Evolutionary conservation across 2,888 invertebrate species (phyloP).

Genomic region (Hermaeophaga mercurialis): DNA sequence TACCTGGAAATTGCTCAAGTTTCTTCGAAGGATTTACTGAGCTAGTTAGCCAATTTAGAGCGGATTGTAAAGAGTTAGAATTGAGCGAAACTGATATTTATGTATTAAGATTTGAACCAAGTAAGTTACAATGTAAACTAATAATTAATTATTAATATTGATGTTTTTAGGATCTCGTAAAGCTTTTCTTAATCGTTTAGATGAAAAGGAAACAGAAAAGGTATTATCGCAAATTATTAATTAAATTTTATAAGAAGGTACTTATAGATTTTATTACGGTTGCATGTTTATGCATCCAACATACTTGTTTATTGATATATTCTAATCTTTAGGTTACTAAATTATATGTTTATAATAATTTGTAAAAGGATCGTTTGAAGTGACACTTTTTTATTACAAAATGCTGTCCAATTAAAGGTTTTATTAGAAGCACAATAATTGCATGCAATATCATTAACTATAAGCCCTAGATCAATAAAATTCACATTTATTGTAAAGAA

Average conservation of each 20-base stretch:
- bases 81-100: slow-evolving; percentile 65
- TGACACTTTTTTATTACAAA: too few relatives aligned
- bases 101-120: slow-evolving; percentile 68
- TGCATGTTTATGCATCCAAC: too few relatives aligned
- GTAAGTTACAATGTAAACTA: slow-evolving; percentile 48
- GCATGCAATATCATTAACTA: too few relatives aligned
- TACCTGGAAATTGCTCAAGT: slow-evolving; percentile 63
- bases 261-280: not conserved
- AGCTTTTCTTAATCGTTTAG: slow-evolving; percentile 45
- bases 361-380: too few relatives aligned
- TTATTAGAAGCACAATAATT: too few relatives aligned
- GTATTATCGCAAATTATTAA: slow-evolving; percentile 13
- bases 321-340: too few relatives aligned
- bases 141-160: slow-evolving; percentile 4
- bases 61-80: slow-evolving; percentile 62
- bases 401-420: too few relatives aligned
- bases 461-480: too few relatives aligned
- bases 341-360: too few relatives aligned
- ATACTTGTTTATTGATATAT: too few relatives aligned
- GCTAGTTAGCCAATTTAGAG: slow-evolving; percentile 70
- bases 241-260: not conserved
- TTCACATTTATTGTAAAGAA: too few relatives aligned
- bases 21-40: slow-evolving; percentile 74
- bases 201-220: slow-evolving; percentile 35
- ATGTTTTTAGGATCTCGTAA: slow-evolving; percentile 46